Evolutionary conservation across 2,797 vertebrate genomes (phyloP).

Genomic region (Poeciliopsis paucimaculata): DNA sequence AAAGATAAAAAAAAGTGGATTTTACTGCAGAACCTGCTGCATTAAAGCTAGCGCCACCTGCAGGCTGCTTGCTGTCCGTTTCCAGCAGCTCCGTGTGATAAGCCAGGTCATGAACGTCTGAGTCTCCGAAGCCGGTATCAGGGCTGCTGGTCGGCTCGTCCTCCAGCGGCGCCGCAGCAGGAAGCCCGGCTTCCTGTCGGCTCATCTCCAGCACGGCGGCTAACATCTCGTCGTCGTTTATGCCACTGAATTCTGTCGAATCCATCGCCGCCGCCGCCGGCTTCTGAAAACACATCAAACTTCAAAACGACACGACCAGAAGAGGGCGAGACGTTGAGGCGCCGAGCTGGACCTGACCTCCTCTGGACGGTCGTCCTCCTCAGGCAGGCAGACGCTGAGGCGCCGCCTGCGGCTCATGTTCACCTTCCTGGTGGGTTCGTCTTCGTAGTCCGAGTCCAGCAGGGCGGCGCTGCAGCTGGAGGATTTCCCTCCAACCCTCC

Average conservation of each 20-base stretch:
- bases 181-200: conserved; percentile 84
- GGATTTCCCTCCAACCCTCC: conserved; percentile 87
- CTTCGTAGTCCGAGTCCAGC: conserved; percentile 94
- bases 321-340: neutral
- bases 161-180: conserved; percentile 67
- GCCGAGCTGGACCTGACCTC: conserved; percentile 69
- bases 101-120: conserved; percentile 88
- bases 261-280: conserved; percentile 71
- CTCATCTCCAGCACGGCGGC: conserved; percentile 94
- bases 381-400: conserved; percentile 80
- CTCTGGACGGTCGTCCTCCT: conserved; percentile 75
- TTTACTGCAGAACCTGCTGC: neutral
- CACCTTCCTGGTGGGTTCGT: conserved; percentile 85
- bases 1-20: too few relatives aligned
- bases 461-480: conserved; percentile 71
- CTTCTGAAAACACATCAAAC: conserved; percentile 72
- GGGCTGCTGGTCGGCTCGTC: conserved; percentile 93
- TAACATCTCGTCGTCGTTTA: conserved; percentile 94
- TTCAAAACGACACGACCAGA: neutral
- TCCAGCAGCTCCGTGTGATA: conserved; percentile 87
- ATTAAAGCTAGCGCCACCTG: conserved; percentile 53
- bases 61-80: conserved; percentile 82
- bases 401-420: conserved; percentile 81
- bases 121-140: conserved; percentile 94
- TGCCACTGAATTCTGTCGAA: conserved; percentile 81